Evolutionary conservation across 2,113 vertebrate species (phyloP).

Genomic region (Euleptes europaea): DNA sequence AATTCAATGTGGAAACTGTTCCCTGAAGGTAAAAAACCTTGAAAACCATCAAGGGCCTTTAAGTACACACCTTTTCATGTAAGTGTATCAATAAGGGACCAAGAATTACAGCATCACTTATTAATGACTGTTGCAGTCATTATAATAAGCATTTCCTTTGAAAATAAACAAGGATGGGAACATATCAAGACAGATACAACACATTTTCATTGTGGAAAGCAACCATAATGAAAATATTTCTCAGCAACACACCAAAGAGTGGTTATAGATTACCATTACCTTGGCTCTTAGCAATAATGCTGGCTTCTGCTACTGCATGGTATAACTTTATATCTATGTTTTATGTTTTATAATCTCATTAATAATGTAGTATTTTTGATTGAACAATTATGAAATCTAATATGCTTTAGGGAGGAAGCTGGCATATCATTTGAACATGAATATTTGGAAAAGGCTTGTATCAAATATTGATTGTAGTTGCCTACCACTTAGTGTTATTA

Average conservation of each 20-base stretch:
- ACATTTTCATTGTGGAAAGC: no score
- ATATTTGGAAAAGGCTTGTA: conserved; percentile 36
- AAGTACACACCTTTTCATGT: no score
- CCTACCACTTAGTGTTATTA: conserved; percentile 56
- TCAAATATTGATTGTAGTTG: conserved; percentile 49
- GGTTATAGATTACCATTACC: no score
- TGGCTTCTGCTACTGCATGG: background rate
- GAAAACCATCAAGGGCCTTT: background rate
- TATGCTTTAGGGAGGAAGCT: conserved; percentile 41
- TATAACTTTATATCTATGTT: conserved; percentile 23
- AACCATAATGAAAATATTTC: no score
- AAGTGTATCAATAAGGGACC: no score
- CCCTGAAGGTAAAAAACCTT: background rate
- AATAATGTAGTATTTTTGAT: conserved; percentile 33
- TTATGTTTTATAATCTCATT: conserved; percentile 32
- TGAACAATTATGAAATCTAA: conserved; percentile 46
- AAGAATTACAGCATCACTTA: no score
- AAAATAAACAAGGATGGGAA: no score
- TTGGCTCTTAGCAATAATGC: no score
- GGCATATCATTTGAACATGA: conserved; percentile 35
- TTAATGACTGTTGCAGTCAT: no score
- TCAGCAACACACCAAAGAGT: no score
- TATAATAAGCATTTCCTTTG: no score
- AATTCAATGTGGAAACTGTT: background rate
- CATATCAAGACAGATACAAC: no score